Base-by-base conservation (phyloP, 2,888 invertebrate species). In the Alentia gelatinosa region DNA sequence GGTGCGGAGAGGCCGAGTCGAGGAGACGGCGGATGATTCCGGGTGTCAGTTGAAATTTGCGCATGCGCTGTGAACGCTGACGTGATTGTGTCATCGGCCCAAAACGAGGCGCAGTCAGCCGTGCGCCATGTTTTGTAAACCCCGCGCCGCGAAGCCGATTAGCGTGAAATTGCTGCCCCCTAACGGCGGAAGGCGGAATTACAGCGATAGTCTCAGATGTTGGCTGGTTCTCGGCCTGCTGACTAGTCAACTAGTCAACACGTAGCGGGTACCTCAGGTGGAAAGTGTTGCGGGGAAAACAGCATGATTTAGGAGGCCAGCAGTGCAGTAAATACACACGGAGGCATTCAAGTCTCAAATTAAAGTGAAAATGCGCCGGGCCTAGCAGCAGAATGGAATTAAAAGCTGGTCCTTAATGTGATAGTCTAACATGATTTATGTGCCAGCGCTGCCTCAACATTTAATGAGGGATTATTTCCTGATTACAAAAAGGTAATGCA, bases 101-200 rank as follows among this genome's bases (percentile, higher is more conserved):
- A 56, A 56, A 56, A 56, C 56, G n/a, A 56, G n/a, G 23, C 12
- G 1, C 56, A 9, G n/a, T 30, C 3, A 68, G 68, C 68, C 68
- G 68, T 68, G 68, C 3, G 23, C 1, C 3, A 26, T 26, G 68
- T 68, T 68, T 68, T 68, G 68, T 68, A 26, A 68, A 30, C 30
- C 68, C 30, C 68, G 68, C 26, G 12, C 68, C 26, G 30, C 68
- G 68, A 68, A 68, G 68, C 68, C 68, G 68, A 26, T 3, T 26
- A 68, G n/a, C 68, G 68, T 68, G 68, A 68, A 68, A 68, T 68
- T 68, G 68, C 30, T 30, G 68, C 68, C 68, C 68, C 68, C 68
- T 26, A 3, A 3, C 30, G 5, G 68, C 26, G 15, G n/a, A 68
- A 30, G 33, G 68, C 12, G 30, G 30, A 3, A 68, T 68, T 4